A percentile compares a stretch with the other conserved stretches of the same genome.
These are phyloP conservation scores for Cotesia glomerata DNA, from an alignment of 1,140 invertebrate genomes.

Conservation along the genomic window DNA sequence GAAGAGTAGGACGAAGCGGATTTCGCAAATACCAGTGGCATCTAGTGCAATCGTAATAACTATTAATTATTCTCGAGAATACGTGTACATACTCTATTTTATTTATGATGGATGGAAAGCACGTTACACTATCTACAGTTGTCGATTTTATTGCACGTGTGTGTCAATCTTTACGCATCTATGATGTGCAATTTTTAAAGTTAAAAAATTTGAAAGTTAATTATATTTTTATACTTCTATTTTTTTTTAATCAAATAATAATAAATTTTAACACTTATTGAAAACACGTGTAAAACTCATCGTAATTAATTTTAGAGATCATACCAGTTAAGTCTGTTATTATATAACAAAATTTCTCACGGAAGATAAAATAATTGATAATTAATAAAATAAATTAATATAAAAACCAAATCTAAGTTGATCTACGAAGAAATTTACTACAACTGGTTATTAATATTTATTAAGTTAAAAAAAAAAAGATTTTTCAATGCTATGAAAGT, in stretches of 20 bases:
- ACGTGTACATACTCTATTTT: background rate
- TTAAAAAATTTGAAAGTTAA: background rate
- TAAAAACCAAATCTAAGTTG: background rate
- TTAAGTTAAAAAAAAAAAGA: no score
- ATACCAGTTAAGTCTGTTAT: background rate
- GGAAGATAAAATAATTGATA: background rate
- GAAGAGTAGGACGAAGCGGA: background rate
- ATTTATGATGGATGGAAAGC: background rate
- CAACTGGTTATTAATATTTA: no score
- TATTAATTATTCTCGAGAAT: slow-evolving; percentile 31
- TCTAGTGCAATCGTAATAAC: slow-evolving; percentile 43
- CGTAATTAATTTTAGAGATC: background rate
- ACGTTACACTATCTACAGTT: slow-evolving; percentile 20
- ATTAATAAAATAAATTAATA: background rate
- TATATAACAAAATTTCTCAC: background rate
- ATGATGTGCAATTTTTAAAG: background rate
- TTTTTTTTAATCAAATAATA: background rate
- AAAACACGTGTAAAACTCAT: background rate
- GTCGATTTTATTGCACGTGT: slow-evolving; percentile 13
- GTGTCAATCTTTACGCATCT: slow-evolving; percentile 2
- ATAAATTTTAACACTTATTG: no score
- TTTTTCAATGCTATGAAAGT: no score
- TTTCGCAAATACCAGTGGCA: slow-evolving; percentile 43
- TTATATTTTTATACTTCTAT: background rate
- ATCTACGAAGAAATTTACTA: background rate